Percentiles rank a stretch among this genome's conserved stretches.
Evolutionary conservation across 2,113 vertebrate genomes (phyloP).

Genomic region (Microtus richardsoni): DNA sequence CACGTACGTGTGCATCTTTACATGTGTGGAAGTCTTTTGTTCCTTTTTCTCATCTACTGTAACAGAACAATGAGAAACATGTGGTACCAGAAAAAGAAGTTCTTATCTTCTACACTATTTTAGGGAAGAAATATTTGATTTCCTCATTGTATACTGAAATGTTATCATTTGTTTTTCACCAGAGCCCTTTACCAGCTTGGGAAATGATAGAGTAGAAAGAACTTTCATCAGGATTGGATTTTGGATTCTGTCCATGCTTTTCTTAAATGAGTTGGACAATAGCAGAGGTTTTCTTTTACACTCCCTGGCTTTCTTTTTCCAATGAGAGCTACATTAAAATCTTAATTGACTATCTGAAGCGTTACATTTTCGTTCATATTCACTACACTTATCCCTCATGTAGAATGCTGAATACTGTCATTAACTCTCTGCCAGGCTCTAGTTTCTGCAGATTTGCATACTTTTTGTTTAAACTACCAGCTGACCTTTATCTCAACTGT

Average conservation of each 20-base stretch:
- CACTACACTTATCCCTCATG: background rate
- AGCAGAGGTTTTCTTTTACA: background rate
- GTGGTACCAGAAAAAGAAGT: background rate
- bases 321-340: constrained; percentile 12
- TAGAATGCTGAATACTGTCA: background rate
- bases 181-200: background rate
- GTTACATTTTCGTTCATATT: background rate
- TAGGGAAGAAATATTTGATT: background rate
- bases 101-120: background rate
- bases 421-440: background rate
- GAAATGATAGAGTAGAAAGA: background rate
- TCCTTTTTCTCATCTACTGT: background rate
- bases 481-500: background rate
- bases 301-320: background rate
- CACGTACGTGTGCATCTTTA: background rate
- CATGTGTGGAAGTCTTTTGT: background rate
- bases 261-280: background rate
- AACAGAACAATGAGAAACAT: background rate
- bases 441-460: background rate
- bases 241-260: background rate
- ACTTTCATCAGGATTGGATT: background rate
- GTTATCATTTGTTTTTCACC: background rate
- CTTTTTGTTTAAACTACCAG: background rate
- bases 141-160: background rate
- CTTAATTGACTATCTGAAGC: background rate